A percentile compares a stretch with the other conserved stretches of the same genome.
Evolutionary conservation across 2,113 vertebrate species (phyloP).

Genomic region (Centropus unirufus): DNA sequence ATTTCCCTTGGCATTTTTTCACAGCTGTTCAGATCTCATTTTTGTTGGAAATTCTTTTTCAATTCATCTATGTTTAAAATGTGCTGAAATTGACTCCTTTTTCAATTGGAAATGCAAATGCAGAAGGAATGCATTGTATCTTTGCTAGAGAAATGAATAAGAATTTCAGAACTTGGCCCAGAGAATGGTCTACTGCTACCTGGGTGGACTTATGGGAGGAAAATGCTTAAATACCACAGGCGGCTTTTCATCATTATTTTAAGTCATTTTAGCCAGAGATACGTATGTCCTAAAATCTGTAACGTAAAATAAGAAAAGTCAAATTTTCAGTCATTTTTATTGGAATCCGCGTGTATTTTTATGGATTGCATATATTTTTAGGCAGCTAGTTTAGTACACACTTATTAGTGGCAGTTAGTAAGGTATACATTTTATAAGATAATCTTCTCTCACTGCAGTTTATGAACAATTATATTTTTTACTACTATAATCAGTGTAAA

Average conservation of each 20-base stretch:
- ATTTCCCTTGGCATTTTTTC: background rate
- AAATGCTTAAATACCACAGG: background rate
- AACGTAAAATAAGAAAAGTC: background rate
- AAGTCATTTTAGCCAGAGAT: background rate
- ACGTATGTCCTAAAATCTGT: background rate
- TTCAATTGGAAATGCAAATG: background rate
- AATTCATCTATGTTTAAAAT: background rate
- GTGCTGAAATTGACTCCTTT: background rate
- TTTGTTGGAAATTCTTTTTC: background rate
- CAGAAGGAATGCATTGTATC: conserved; percentile 26
- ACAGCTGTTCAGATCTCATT: background rate
- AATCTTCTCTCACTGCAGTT: background rate
- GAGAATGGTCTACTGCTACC: background rate
- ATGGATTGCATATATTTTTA: background rate
- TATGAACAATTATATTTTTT: background rate
- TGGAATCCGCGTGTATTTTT: background rate
- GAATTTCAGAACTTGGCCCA: background rate
- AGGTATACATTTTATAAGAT: background rate
- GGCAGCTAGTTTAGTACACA: background rate
- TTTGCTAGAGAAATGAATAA: background rate
- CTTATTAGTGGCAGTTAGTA: background rate
- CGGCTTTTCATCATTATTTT: background rate
- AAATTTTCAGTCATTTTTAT: background rate
- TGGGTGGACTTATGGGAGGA: background rate
- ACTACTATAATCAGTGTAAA: background rate